These are phyloP conservation scores for Deroptyus accipitrinus DNA, from an alignment of 2,113 vertebrate genomes.

Conservation along the genomic window DNA sequence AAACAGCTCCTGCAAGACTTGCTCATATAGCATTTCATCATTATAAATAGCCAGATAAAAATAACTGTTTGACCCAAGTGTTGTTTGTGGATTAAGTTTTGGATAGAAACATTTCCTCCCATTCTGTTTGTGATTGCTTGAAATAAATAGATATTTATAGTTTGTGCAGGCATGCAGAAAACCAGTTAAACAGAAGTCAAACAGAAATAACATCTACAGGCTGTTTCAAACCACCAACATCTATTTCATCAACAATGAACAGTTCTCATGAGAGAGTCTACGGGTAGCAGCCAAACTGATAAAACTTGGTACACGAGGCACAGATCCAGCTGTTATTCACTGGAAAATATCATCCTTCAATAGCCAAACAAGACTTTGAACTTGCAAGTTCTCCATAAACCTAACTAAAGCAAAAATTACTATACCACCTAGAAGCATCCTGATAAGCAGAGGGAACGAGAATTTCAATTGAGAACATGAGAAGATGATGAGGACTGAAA, in stretches of 20 bases:
- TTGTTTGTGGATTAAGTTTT: not conserved
- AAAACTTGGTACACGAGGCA: not conserved
- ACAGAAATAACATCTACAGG: slow-evolving; percentile 10
- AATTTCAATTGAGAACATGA: not conserved
- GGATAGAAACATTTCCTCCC: slow-evolving; percentile 13
- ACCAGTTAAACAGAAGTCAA: slow-evolving; percentile 11
- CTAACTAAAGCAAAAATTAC: not conserved
- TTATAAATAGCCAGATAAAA: slow-evolving; percentile 10
- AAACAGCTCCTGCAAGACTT: not conserved
- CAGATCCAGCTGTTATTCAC: not conserved
- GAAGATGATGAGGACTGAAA: not conserved
- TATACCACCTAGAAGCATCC: not conserved
- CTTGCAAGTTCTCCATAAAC: not conserved
- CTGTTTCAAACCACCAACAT: not conserved
- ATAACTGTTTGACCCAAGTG: not conserved
- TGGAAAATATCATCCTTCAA: not conserved
- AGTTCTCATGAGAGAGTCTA: not conserved
- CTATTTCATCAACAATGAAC: not conserved
- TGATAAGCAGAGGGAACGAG: not conserved
- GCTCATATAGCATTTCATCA: not conserved
- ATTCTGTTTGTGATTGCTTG: not conserved
- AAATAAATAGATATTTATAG: slow-evolving; percentile 30
- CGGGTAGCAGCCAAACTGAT: not conserved
- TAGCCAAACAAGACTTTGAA: not conserved
- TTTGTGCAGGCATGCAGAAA: not conserved